A percentile compares a stretch with the other conserved stretches of the same genome.
Conservation (phyloP, 2,113 vertebrate species). For the Lampris incognitus region DNA sequence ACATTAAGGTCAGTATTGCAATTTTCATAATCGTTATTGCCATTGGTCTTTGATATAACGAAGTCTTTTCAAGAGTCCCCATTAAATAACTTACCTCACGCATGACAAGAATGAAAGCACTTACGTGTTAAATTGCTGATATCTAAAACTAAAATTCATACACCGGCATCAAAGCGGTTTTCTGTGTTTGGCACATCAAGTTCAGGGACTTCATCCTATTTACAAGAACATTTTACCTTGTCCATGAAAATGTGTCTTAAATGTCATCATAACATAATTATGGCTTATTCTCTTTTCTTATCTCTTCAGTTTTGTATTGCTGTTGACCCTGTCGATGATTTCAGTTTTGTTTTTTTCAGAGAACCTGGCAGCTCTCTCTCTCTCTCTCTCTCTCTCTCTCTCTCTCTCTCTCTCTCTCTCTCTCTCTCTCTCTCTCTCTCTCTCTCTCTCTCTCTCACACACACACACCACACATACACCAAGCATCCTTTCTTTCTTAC, state of each 20-base stretch:
- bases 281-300: constrained; percentile 15
- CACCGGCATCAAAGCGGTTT: constrained; percentile 22
- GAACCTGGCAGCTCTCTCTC: background rate
- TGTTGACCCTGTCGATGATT: constrained; percentile 57
- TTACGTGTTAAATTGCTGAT: background rate
- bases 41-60: background rate
- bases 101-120: background rate
- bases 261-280: constrained; percentile 65
- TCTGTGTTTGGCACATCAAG: constrained; percentile 27
- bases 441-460: background rate
- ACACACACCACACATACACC: too few species aligned
- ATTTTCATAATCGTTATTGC: background rate
- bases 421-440: background rate
- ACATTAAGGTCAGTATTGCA: background rate
- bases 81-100: background rate
- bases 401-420: constrained; percentile 1
- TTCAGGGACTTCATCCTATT: constrained; percentile 29
- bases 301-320: constrained; percentile 14
- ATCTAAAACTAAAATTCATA: background rate
- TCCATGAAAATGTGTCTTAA: constrained; percentile 66
- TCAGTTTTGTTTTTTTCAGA: constrained; percentile 27
- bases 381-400: constrained; percentile 36
- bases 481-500: background rate
- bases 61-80: background rate
- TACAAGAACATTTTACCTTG: constrained; percentile 43